Conservation (phyloP, 2,113 vertebrate genomes). For the Gopherus evgoodei region DNA sequence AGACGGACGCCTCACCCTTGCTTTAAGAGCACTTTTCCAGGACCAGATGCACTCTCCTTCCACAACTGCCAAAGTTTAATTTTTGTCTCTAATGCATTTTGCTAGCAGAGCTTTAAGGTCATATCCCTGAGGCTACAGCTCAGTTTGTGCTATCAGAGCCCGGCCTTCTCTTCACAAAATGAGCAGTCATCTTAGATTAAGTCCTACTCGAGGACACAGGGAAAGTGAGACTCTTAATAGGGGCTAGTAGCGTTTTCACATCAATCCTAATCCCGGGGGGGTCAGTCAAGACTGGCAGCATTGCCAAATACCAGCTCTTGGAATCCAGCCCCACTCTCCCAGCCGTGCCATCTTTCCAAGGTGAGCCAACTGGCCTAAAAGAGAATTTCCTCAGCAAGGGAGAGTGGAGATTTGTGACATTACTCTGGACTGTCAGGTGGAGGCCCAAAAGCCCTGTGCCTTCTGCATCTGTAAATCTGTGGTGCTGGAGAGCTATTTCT, state of each 20-base stretch:
- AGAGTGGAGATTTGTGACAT: conserved; percentile 42
- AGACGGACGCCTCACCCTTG: fast-evolving
- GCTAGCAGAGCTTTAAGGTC: conserved; percentile 55
- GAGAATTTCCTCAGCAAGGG: neutral
- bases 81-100: conserved; percentile 54
- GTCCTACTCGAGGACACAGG: conserved; percentile 45
- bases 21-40: neutral
- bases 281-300: conserved; percentile 9
- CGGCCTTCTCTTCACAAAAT: conserved; percentile 25
- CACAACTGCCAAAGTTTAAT: conserved; percentile 14
- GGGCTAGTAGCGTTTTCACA: conserved; percentile 24
- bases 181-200: conserved; percentile 13
- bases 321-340: neutral
- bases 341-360: conserved; percentile 57
- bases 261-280: conserved; percentile 49
- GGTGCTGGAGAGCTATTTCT: neutral
- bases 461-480: neutral
- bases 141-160: conserved; percentile 39
- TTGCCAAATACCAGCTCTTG: conserved; percentile 43
- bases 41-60: neutral
- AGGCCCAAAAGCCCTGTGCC: conserved; percentile 23
- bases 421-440: conserved; percentile 28
- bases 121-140: neutral
- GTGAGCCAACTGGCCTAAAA: conserved; percentile 34
- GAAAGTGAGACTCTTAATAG: conserved; percentile 41